Conservation (phyloP, 2,113 vertebrate species). For the Lethenteron camtschaticum region DNA sequence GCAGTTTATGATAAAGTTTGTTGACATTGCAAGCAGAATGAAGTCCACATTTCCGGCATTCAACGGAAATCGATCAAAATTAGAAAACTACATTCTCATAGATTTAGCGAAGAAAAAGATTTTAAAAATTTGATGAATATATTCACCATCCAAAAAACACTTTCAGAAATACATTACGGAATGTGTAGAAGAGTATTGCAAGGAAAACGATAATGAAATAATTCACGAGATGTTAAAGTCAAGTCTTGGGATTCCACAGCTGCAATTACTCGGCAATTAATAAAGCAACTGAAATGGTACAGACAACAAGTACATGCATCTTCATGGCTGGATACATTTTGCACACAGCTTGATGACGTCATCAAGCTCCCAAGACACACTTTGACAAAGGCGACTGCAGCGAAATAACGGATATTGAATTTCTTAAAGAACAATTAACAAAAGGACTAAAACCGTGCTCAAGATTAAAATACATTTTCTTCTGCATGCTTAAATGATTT, state of each 20-base stretch:
- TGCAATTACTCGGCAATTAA: slow-evolving; percentile 13
- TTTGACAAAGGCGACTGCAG: too few species aligned
- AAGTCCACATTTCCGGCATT: slow-evolving; percentile 17
- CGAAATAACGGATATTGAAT: too few species aligned
- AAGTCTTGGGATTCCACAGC: slow-evolving; percentile 9
- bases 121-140: slow-evolving; percentile 24
- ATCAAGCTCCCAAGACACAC: too few species aligned
- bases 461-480: too few species aligned
- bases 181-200: slow-evolving; percentile 14
- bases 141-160: slow-evolving; percentile 10
- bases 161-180: slow-evolving; percentile 17
- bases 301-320: not conserved
- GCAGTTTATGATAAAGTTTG: slow-evolving; percentile 8
- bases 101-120: slow-evolving; percentile 25
- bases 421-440: too few species aligned
- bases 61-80: slow-evolving; percentile 12
- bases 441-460: too few species aligned
- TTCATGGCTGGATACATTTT: too few species aligned
- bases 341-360: too few species aligned
- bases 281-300: slow-evolving; percentile 11
- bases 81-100: slow-evolving; percentile 29
- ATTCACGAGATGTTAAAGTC: slow-evolving; percentile 10
- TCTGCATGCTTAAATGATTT: too few species aligned
- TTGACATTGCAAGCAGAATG: slow-evolving; percentile 19
- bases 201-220: not conserved